Conservation (phyloP, 2,113 vertebrate species). For the Hylia prasina region DNA sequence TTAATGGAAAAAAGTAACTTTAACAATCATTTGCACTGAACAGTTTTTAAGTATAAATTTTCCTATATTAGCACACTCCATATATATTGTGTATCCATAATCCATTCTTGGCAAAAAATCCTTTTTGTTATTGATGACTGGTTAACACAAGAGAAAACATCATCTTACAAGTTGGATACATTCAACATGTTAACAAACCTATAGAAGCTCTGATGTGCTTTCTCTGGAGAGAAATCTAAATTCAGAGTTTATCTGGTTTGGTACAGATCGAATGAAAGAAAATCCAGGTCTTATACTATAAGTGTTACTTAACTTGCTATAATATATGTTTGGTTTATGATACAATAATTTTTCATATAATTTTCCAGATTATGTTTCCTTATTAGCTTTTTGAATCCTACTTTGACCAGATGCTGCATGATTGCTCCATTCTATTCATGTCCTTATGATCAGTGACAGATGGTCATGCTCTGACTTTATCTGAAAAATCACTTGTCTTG, state of each 20-base stretch:
- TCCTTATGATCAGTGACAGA: neutral
- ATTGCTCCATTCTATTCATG: neutral
- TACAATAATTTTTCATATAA: neutral
- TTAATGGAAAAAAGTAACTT: neutral
- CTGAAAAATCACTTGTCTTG: neutral
- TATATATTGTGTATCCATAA: neutral
- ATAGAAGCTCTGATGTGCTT: neutral
- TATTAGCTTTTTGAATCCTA: neutral
- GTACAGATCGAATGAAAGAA: neutral
- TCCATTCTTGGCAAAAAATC: neutral
- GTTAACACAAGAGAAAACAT: neutral
- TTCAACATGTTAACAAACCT: neutral
- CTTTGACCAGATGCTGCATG: neutral
- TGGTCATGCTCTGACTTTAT: neutral
- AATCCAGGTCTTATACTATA: neutral
- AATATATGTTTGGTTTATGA: neutral
- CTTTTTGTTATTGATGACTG: neutral
- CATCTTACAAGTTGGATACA: neutral
- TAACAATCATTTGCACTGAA: neutral
- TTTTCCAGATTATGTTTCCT: neutral
- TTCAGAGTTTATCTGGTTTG: neutral
- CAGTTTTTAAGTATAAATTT: neutral
- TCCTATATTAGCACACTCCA: neutral
- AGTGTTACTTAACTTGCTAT: neutral
- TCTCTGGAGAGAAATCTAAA: neutral